A percentile compares a stretch with the other conserved stretches of the same genome.
Evolutionary conservation across 2,888 invertebrate species (phyloP).

Genomic region (Anthophora plumipes): DNA sequence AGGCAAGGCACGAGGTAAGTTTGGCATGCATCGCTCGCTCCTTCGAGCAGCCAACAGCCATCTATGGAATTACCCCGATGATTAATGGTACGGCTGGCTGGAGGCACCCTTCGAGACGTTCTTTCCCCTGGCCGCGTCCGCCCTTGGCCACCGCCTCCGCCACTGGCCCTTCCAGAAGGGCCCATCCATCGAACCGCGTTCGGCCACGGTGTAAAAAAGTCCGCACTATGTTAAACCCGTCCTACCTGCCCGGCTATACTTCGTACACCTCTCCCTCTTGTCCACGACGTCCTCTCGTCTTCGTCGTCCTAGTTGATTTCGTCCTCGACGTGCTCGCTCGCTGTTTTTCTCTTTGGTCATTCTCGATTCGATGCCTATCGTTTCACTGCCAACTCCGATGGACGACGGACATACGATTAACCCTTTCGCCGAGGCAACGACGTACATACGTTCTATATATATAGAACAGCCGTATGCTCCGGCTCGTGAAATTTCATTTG

Average conservation of each 20-base stretch:
- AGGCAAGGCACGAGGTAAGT: slow-evolving; percentile 79
- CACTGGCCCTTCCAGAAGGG: slow-evolving; percentile 59
- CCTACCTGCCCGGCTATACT: slow-evolving; percentile 53
- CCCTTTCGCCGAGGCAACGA: neutral
- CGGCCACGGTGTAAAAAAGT: slow-evolving; percentile 82
- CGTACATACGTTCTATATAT: too few relatives aligned
- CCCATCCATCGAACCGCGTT: slow-evolving; percentile 57
- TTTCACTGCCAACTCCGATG: slow-evolving; percentile 1
- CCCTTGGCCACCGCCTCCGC: slow-evolving; percentile 64
- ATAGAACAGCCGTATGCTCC: too few relatives aligned
- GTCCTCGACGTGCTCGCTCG: slow-evolving; percentile 13
- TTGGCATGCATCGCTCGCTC: slow-evolving; percentile 83
- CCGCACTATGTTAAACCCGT: slow-evolving; percentile 74
- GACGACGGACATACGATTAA: neutral
- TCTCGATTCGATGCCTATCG: slow-evolving; percentile 40
- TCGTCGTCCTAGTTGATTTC: slow-evolving; percentile 6
- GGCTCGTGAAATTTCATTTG: too few relatives aligned
- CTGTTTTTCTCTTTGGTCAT: slow-evolving; percentile 27
- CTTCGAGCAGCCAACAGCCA: slow-evolving; percentile 81
- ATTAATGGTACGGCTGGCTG: slow-evolving; percentile 81
- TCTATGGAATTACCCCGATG: slow-evolving; percentile 84
- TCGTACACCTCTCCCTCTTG: slow-evolving; percentile 17
- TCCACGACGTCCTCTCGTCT: slow-evolving; percentile 4
- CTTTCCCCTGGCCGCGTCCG: slow-evolving; percentile 39
- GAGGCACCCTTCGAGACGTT: slow-evolving; percentile 67